Base-by-base conservation (phyloP, 2,113 vertebrate genomes). In the Fregata magnificens region DNA sequence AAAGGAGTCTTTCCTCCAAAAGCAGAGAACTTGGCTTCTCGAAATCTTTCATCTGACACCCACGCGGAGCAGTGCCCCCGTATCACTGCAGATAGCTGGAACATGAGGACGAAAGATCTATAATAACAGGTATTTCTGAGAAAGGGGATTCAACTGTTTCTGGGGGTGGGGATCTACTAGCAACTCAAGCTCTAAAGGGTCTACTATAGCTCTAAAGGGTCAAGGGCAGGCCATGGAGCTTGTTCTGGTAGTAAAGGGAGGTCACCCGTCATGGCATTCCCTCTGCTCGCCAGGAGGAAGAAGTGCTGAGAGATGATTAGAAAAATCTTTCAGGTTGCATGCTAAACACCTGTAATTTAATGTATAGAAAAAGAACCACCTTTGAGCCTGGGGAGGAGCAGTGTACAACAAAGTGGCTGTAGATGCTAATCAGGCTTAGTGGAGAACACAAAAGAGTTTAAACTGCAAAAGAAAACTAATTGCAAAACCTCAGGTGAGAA, bases 51-150 rank as follows among this genome's bases (percentile, higher is more conserved):
- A 45, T 69, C 40, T 69, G 53, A 47, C 29, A 18, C 8, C 6
- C 34, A 0, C 1, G 3, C 0, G 4, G 19, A 24, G 52, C 9
- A 5, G 5, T 40, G 71, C 7, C 14, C 53, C 24, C 11, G 6
- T 11, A 8, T 52, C 26, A 9, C 55, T 62, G 36, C 36, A 34
- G 38, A 16, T 2, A 32, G 49, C 20, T 42, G 59, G 31, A 25
- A 42, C 0, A 6, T 1, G 7, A 28, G 8, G 45, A 85, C 25
- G n/a, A 42, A 76, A 82, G 86, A 16, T 56, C 40, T 36, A 0
- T 11, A 13, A 9, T 1, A 17, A 26, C 5, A 8, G 6, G 5
- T 7, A 7, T 62, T 89, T 81, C 45, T 20, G 22, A 93, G 55
- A 71, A 82, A 45, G 20, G 4, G 38, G 13, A 20, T 59, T 65